Conservation (phyloP, 1,140 invertebrate genomes). For the Drosophila nebulosa region DNA sequence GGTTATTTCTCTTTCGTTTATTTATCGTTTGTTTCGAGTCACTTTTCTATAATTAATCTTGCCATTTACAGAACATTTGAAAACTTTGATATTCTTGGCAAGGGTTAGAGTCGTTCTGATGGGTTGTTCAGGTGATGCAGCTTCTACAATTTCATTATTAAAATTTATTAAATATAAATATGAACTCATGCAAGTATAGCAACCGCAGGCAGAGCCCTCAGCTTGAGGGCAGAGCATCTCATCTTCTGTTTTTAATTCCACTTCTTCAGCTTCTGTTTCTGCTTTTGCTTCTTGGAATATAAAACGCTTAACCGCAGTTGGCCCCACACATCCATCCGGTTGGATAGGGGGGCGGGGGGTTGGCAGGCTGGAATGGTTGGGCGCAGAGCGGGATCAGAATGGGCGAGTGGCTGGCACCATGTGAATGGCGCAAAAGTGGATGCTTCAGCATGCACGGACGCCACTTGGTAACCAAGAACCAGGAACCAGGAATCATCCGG, state of each 20-base stretch:
- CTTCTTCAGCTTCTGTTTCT: slow-evolving; percentile 17
- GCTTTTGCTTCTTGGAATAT: slow-evolving; percentile 42
- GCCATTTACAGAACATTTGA: background rate
- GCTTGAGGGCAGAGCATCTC: background rate
- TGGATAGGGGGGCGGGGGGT: background rate
- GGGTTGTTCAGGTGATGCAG: background rate
- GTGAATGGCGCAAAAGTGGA: slow-evolving; percentile 74
- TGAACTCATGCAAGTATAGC: slow-evolving; percentile 33
- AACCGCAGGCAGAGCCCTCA: slow-evolving; percentile 29
- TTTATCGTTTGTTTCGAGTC: background rate
- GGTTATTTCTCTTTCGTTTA: background rate
- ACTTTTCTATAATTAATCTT: background rate
- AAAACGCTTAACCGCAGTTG: slow-evolving; percentile 62
- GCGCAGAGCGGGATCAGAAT: background rate
- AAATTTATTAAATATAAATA: slow-evolving; percentile 78
- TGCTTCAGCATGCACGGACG: slow-evolving; percentile 76
- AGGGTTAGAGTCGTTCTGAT: too few species aligned
- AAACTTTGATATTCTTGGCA: background rate
- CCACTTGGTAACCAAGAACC: slow-evolving; percentile 52
- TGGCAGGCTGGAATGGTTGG: background rate
- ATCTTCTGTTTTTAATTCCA: background rate
- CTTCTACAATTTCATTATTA: slow-evolving; percentile 75
- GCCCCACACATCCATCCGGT: slow-evolving; percentile 6
- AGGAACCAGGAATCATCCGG: slow-evolving; percentile 31
- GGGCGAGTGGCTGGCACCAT: slow-evolving; percentile 16